These are phyloP conservation scores for Hydrotaea diabolus DNA, from an alignment of 2,888 invertebrate genomes.

Conservation along the genomic window DNA sequence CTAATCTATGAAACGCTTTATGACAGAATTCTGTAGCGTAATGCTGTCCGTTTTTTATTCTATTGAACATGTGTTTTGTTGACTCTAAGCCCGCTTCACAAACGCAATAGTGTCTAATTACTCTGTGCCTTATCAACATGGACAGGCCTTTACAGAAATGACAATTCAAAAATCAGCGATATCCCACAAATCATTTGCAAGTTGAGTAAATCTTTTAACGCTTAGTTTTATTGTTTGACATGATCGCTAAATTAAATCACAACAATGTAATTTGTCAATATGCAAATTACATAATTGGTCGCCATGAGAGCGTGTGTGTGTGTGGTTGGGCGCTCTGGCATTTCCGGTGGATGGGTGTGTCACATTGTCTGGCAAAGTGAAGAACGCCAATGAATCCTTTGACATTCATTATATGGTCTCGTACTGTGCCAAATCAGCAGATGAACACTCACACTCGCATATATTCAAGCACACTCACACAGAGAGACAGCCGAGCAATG, in stretches of 20 bases:
- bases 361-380: background rate
- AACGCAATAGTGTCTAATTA: too few relatives aligned
- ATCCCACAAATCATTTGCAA: background rate
- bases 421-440: slow-evolving; percentile 24
- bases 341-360: too few relatives aligned
- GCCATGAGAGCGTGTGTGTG: background rate
- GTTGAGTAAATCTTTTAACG: background rate
- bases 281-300: slow-evolving; percentile 35
- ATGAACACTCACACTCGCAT: background rate
- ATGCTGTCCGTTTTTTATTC: too few relatives aligned
- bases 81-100: too few relatives aligned
- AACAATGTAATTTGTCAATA: slow-evolving; percentile 14
- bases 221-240: background rate
- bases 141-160: too few relatives aligned
- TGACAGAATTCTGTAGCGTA: too few relatives aligned
- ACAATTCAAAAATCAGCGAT: too few relatives aligned
- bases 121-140: too few relatives aligned
- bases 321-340: background rate
- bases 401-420: slow-evolving; percentile 42
- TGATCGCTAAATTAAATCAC: background rate
- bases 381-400: slow-evolving; percentile 29
- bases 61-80: too few relatives aligned
- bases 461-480: background rate
- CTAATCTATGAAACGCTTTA: too few relatives aligned
- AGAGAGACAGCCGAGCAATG: too few relatives aligned